A percentile compares a stretch with the other conserved stretches of the same genome.
Evolutionary conservation across 1,140 invertebrate genomes (phyloP).

Genomic region (Zaprionus africanus): DNA sequence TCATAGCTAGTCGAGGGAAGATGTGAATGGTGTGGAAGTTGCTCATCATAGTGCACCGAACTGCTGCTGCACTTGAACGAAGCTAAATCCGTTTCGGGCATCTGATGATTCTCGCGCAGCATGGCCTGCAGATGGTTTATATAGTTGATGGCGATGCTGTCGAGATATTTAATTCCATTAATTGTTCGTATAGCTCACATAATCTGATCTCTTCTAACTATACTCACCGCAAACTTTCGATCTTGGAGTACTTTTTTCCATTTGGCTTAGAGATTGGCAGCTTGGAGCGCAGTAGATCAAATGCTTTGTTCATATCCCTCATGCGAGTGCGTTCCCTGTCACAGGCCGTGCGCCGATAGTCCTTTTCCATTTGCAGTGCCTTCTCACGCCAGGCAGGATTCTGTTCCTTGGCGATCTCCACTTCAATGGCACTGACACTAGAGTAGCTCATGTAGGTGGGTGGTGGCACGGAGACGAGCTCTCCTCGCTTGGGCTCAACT

Average conservation of each 20-base stretch:
- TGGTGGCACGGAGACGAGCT: constrained; percentile 68
- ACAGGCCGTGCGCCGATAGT: constrained; percentile 88
- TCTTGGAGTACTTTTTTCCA: constrained; percentile 95
- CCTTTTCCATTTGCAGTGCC: constrained; percentile 86
- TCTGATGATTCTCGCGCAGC: constrained; percentile 56
- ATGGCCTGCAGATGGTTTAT: constrained; percentile 89
- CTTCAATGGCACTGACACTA: constrained; percentile 56
- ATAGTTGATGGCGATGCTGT: constrained; percentile 91
- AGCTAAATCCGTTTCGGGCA: constrained; percentile 49
- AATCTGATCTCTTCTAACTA: neutral
- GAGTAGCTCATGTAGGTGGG: constrained; percentile 74
- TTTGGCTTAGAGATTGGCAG: constrained; percentile 92
- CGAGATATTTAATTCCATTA: constrained; percentile 22
- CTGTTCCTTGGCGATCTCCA: constrained; percentile 84
- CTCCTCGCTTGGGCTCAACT: constrained; percentile 49
- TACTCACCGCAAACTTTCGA: constrained; percentile 91
- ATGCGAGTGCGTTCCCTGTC: constrained; percentile 93
- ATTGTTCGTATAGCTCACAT: neutral
- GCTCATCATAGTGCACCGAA: constrained; percentile 36
- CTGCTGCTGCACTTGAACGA: constrained; percentile 44
- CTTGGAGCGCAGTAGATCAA: constrained; percentile 91
- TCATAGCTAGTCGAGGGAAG: constrained; percentile 25
- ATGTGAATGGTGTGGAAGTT: constrained; percentile 12
- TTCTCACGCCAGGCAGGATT: constrained; percentile 86
- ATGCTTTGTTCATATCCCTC: constrained; percentile 95